A percentile compares a stretch with the other conserved stretches of the same genome.
Conservation (phyloP, 2,888 invertebrate genomes). For the Deilephila elpenor region DNA sequence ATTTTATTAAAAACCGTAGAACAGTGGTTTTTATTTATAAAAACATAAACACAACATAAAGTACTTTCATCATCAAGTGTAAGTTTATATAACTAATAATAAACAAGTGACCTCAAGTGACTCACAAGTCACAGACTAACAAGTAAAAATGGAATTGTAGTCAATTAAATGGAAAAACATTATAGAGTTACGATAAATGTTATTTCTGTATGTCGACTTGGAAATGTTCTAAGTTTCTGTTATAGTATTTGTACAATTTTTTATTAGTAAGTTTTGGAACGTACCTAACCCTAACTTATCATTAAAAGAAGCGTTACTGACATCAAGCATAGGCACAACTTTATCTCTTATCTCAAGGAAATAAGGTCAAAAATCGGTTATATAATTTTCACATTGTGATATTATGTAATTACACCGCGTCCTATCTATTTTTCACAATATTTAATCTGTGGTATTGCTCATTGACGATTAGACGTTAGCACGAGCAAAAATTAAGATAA, state of each 20-base stretch:
- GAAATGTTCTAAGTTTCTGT: not conserved
- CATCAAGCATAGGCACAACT: not conserved
- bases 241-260: not conserved
- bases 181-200: not conserved
- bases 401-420: slow-evolving; percentile 1
- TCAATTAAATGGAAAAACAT: too few species aligned
- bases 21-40: too few species aligned
- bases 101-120: too few species aligned
- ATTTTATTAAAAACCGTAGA: too few species aligned
- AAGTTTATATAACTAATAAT: too few species aligned
- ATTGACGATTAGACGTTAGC: not conserved
- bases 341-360: not conserved
- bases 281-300: not conserved
- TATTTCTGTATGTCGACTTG: not conserved
- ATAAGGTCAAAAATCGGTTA: not conserved
- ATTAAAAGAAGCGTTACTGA: not conserved
- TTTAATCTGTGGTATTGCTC: slow-evolving; percentile 13
- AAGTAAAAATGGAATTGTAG: too few species aligned
- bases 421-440: not conserved
- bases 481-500: slow-evolving; percentile 27
- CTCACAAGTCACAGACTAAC: too few species aligned
- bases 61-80: too few species aligned
- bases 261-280: not conserved
- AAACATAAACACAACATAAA: too few species aligned
- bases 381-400: not conserved